These are phyloP conservation scores for Epizoanthus ramosus DNA, from an alignment of 92 coral and sea anemone genomes.

Conservation along the genomic window DNA sequence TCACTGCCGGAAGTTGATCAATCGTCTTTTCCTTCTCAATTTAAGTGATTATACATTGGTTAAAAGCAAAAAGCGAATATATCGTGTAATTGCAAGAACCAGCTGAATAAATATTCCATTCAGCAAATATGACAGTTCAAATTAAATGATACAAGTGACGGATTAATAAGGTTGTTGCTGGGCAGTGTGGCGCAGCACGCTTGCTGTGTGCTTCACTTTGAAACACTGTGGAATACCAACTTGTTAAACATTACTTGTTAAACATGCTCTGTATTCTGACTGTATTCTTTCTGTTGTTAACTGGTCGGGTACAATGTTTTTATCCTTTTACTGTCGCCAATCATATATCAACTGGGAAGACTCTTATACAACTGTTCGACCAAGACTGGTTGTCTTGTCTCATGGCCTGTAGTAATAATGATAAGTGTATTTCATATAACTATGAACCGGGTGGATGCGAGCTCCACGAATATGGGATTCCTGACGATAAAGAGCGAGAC, in stretches of 20 bases:
- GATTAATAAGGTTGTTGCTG: no score
- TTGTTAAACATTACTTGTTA: not conserved
- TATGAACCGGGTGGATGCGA: conserved; percentile 24
- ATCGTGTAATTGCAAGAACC: no score
- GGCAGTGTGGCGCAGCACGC: no score
- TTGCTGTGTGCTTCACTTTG: no score
- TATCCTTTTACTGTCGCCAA: not conserved
- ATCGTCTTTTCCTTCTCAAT: no score
- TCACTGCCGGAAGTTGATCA: no score
- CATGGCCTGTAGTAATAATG: conserved; percentile 1
- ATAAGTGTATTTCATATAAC: conserved; percentile 15
- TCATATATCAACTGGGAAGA: not conserved
- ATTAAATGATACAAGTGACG: no score
- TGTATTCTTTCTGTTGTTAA: not conserved
- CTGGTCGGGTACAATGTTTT: not conserved
- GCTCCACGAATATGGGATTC: conserved; percentile 1
- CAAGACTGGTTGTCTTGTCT: conserved; percentile 28
- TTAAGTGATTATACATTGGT: no score
- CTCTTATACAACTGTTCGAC: not conserved
- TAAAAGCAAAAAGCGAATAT: no score
- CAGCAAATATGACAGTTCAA: no score
- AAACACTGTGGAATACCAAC: no score
- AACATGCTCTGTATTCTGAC: not conserved
- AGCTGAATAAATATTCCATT: no score
- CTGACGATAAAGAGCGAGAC: not conserved